Base-by-base conservation (phyloP, 2,888 invertebrate species). In the Drosophila fungiperda region DNA sequence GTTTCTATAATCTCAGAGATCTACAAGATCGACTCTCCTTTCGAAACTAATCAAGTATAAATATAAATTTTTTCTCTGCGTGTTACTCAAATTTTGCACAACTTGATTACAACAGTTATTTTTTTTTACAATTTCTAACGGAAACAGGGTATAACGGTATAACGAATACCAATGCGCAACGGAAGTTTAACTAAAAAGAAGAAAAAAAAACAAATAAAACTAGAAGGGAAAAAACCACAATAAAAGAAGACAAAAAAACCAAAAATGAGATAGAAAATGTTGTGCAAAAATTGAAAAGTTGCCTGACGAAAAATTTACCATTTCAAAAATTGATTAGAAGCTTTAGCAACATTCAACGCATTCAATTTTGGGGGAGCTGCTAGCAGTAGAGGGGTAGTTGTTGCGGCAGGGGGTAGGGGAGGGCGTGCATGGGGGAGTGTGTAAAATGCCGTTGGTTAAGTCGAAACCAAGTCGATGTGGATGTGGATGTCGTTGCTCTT, bases 311-410 rank as follows among this genome's bases (percentile, higher is more conserved):
- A 87, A 82, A 70, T 76, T 80, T 70, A 72, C 57, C 73, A 79
- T 78, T 85, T 79, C 75, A 80, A 87, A 87, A 89, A 89, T 87
- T 87, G 87, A 87, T 87, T 87, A 89, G 87, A 89, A 87, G 80
- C 87, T 71, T 78, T 76, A 42, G 66, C 65, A 52, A 79, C 61
- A 70, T 70, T 69, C 68, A 48, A 78, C 67, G 49, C 66, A 68
- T 69, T 64, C 69, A 70, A 64, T 54, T 54, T 52, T 40, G 15
- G 26, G 26, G 38, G 11, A 11, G 60, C 72, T 76, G 76, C 68
- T 76, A 80, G 55, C 73, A 66, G 68, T 50, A 38, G 63, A 15
- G 1, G 23, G 4, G 45, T 3, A 23, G 45, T 45, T 15, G 20
- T 1, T 7, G 66, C 64, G 45, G 59, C 54, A 53, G 38, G 42